Conservation (phyloP, 2,888 invertebrate genomes). For the Ectemnius cavifrons region DNA sequence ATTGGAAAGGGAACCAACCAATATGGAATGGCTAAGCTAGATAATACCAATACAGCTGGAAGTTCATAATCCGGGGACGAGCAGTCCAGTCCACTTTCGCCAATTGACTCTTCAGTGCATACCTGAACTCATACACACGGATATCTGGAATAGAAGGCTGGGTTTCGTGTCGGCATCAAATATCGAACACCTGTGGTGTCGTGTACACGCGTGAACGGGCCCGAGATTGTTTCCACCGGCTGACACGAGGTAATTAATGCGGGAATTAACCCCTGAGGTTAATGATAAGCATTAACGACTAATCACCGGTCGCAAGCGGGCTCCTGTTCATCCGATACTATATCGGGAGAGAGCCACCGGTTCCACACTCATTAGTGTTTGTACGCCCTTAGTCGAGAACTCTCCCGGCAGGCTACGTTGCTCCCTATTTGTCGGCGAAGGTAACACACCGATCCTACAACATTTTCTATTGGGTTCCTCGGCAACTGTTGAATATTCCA, state of each 20-base stretch:
- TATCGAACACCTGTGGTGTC: conserved; percentile 48
- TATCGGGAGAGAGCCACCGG: conserved; percentile 51
- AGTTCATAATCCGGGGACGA: too few species aligned
- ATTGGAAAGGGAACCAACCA: too few species aligned
- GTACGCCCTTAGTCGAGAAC: conserved; percentile 53
- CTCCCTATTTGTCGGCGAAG: conserved; percentile 47
- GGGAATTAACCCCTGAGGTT: conserved; percentile 69
- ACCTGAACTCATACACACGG: too few species aligned
- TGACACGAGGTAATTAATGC: conserved; percentile 67
- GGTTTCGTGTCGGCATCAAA: not conserved
- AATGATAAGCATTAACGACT: conserved; percentile 73
- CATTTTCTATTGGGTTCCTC: too few species aligned
- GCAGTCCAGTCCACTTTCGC: too few species aligned
- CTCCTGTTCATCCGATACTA: conserved; percentile 50
- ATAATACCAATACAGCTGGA: too few species aligned
- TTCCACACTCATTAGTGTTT: conserved; percentile 66
- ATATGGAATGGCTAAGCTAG: too few species aligned
- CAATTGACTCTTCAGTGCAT: too few species aligned
- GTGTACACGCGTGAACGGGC: conserved; percentile 31
- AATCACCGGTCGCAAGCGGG: conserved; percentile 60
- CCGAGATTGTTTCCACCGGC: conserved; percentile 56
- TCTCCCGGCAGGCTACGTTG: conserved; percentile 44
- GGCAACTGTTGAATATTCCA: too few species aligned
- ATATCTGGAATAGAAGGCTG: too few species aligned
- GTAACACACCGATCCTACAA: too few species aligned